phyloP scores from a whole-genome alignment of 92 coral and sea anemone genomes.

The Palythoa grandis region DNA sequence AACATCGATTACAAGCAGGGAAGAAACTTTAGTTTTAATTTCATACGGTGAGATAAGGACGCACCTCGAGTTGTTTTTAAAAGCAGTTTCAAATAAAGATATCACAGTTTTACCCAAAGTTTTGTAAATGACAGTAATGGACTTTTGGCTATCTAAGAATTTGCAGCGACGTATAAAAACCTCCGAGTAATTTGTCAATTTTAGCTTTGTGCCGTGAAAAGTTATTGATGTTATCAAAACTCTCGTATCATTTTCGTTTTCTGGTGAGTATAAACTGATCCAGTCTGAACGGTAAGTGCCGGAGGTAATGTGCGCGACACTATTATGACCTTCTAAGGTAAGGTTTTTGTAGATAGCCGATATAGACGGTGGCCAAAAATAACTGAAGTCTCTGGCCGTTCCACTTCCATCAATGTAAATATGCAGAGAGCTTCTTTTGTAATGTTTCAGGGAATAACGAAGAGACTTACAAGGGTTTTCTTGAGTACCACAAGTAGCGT shows the following conservation, averaged over 20 bases:
- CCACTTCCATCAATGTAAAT: slow-evolving; percentile 22
- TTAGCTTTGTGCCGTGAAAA: background rate
- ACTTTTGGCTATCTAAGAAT: background rate
- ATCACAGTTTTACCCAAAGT: background rate
- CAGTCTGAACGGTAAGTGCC: background rate
- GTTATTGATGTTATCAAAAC: background rate
- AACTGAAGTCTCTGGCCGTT: background rate
- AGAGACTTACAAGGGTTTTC: background rate
- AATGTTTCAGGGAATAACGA: background rate
- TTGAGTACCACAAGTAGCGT: background rate
- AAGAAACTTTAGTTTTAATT: too few relatives aligned
- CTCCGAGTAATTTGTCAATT: background rate
- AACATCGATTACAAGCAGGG: background rate
- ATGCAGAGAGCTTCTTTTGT: background rate
- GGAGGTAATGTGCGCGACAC: slow-evolving; percentile 1
- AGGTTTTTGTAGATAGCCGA: slow-evolving; percentile 2
- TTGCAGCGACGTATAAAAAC: background rate
- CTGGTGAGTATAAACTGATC: background rate
- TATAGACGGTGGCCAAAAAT: slow-evolving; percentile 10
- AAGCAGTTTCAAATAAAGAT: background rate
- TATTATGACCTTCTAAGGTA: background rate
- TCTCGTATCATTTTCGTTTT: background rate
- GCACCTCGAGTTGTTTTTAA: slow-evolving; percentile 2
- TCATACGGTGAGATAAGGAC: background rate
- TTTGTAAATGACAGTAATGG: background rate